phyloP scores from a whole-genome alignment of 2,888 invertebrate genomes.

The Notodonta dromedarius region DNA sequence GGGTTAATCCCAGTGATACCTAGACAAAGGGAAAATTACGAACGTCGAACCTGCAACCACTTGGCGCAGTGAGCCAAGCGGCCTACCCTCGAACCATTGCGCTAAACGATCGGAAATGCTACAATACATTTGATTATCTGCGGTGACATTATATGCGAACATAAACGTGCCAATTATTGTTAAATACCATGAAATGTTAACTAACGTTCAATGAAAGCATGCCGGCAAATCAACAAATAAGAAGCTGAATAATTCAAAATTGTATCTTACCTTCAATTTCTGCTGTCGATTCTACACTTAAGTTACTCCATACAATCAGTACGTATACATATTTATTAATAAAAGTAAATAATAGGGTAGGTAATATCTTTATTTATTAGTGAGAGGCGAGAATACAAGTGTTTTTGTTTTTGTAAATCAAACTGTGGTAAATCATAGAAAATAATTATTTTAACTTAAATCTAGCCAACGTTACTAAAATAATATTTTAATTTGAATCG shows the following conservation, averaged over 20 bases:
- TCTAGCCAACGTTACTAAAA: slow-evolving; percentile 36
- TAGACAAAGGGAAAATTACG: too few species aligned
- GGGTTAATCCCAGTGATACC: too few species aligned
- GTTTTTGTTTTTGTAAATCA: slow-evolving; percentile 31
- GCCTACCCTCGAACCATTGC: too few species aligned
- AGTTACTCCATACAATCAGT: background rate
- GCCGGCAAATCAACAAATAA: slow-evolving; percentile 60
- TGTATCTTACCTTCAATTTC: background rate
- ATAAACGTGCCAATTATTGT: slow-evolving; percentile 20
- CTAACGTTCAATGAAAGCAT: slow-evolving; percentile 46
- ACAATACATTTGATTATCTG: background rate
- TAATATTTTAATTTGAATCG: slow-evolving; percentile 7
- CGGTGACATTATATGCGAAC: slow-evolving; percentile 20
- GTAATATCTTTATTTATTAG: slow-evolving; percentile 64
- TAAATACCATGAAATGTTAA: slow-evolving; percentile 27
- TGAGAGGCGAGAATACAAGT: slow-evolving; percentile 69
- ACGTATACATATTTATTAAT: slow-evolving; percentile 9
- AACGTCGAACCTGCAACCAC: too few species aligned
- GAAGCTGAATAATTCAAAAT: slow-evolving; percentile 35
- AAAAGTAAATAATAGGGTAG: slow-evolving; percentile 49
- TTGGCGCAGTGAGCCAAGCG: too few species aligned
- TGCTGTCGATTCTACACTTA: background rate
- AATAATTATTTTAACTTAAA: slow-evolving; percentile 52
- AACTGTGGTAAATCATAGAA: slow-evolving; percentile 41
- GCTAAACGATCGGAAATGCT: too few species aligned